Evolutionary conservation across 2,888 invertebrate species (phyloP).

Genomic region (Synergus gifuensis): DNA sequence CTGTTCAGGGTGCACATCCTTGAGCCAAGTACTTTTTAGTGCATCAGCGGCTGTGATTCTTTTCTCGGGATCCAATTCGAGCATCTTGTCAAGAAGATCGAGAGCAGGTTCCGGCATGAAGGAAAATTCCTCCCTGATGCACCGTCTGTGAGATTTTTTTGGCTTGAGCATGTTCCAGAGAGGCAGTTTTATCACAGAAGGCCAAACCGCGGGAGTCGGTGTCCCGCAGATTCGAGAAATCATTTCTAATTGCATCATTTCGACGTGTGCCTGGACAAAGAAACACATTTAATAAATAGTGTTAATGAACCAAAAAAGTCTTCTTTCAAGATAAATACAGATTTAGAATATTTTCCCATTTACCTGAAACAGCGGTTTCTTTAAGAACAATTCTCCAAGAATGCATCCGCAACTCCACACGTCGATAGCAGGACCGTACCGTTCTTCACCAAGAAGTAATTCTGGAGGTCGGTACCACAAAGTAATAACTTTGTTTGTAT

Average conservation of each 20-base stretch:
- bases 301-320: not conserved
- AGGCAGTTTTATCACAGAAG: constrained; percentile 94
- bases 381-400: constrained; percentile 96
- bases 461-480: constrained; percentile 99
- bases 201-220: constrained; percentile 98
- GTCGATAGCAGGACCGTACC: constrained; percentile 98
- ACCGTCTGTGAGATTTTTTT: constrained; percentile 92
- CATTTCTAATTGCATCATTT: constrained; percentile 95
- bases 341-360: not conserved
- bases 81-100: constrained; percentile 95
- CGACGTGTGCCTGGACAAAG: constrained; percentile 87
- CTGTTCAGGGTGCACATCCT: constrained; percentile 94
- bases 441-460: constrained; percentile 96
- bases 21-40: constrained; percentile 94
- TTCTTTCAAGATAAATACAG: not conserved
- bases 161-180: constrained; percentile 94
- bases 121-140: constrained; percentile 94
- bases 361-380: constrained; percentile 97
- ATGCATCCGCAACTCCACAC: constrained; percentile 99
- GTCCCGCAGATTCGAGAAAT: constrained; percentile 97
- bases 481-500: constrained; percentile 99
- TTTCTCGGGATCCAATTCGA: constrained; percentile 96
- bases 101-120: constrained; percentile 94
- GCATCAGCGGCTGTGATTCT: constrained; percentile 97
- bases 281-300: not conserved